phyloP scores from a whole-genome alignment of 1,140 invertebrate genomes.

The Hermetia illucens region DNA sequence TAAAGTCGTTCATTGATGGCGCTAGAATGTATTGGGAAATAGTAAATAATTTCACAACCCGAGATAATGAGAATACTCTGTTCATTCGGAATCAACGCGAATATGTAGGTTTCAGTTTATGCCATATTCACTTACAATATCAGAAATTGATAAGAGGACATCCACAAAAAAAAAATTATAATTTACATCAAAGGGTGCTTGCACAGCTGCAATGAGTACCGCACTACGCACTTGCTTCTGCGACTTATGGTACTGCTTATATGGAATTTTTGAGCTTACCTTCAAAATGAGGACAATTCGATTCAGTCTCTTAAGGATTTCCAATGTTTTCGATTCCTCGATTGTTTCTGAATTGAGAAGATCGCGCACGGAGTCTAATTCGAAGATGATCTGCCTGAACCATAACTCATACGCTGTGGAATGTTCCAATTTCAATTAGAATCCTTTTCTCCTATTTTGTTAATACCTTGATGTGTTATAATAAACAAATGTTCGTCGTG shows the following conservation, averaged over 20 bases:
- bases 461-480: conserved; percentile 88
- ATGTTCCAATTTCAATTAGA: conserved; percentile 9
- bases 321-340: conserved; percentile 83
- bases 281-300: conserved; percentile 89
- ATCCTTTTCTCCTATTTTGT: neutral
- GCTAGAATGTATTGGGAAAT: no score
- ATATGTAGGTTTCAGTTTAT: no score
- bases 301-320: conserved; percentile 83
- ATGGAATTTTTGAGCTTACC: conserved; percentile 54
- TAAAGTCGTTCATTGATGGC: no score
- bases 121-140: no score
- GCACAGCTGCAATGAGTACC: neutral
- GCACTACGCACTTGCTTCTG: neutral
- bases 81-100: no score
- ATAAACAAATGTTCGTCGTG: conserved; percentile 98
- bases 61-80: no score
- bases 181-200: no score
- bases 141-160: no score
- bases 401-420: conserved; percentile 91
- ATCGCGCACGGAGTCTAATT: conserved; percentile 81
- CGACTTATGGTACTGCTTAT: neutral
- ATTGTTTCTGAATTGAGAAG: conserved; percentile 65
- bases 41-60: no score
- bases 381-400: conserved; percentile 99
- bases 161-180: no score